Evolutionary conservation across 2,888 invertebrate species (phyloP), one percentile per base, ranked within the genome.

Genomic region (Odontocerum albicorne): DNA sequence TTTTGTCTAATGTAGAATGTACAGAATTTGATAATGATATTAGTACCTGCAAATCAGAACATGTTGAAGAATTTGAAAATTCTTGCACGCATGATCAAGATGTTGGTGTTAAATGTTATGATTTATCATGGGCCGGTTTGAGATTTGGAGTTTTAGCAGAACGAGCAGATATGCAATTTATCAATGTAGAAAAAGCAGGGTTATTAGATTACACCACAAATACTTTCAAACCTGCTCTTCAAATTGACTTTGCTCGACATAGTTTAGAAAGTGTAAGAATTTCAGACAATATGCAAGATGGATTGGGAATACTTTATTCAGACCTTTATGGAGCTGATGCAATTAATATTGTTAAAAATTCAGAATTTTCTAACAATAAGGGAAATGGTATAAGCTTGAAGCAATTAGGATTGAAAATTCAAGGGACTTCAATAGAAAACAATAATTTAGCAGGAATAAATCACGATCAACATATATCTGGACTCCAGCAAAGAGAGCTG

Each of bases 91-190:
- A 93, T 65, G 88, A 90, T 20, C 86, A 89, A 66, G 93, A 94
- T 66, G 94, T 95, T 8, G 93, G 94, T 0, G 81, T 96, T 31
- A 79, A 90, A 61, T 96, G 96, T 67, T 91, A 92, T 62, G 90
- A 90, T 64, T 90, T 91, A 0, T 91, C 92, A 27, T 97, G 97
- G 97, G 94, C 96, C 1, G 97, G 97, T 0, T 75, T 97, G 0
- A 79, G 96, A 63, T 87, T 96, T 63, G 92, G 96, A 33, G 90
- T 93, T 50, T 77, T 94, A 49, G 88, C 96, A 1, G 91, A 92
- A 67, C 80, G 92, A 63, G 87, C 91, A 15, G 90, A 92, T 66
- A 77, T 97, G 59, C 92, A 94, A 68, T 92, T 88, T 64, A 82
- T 95, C 4, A 90, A 88, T 2, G 85, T 97, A 38, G 94, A 96